Conservation (phyloP, 2,113 vertebrate genomes). For the Smithornis capensis region DNA sequence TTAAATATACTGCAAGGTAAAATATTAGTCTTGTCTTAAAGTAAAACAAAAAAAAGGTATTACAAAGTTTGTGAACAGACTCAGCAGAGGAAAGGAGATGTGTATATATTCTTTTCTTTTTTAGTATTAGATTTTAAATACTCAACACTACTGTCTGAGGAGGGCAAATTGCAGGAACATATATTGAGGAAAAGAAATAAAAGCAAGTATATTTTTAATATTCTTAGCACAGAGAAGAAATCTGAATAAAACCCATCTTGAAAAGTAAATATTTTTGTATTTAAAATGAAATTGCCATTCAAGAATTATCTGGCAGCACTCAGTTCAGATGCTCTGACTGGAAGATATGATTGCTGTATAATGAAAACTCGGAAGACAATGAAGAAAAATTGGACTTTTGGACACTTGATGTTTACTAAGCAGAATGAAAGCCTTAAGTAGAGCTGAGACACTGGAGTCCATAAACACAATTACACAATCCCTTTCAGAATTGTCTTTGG, state of each 20-base stretch:
- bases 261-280: not conserved
- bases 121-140: not conserved
- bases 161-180: not conserved
- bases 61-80: not conserved
- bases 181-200: not conserved
- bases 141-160: not conserved
- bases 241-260: not conserved
- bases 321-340: not conserved
- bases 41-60: not conserved
- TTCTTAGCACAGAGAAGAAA: not conserved
- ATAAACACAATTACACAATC: not conserved
- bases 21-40: not conserved
- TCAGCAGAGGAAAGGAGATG: not conserved
- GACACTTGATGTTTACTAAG: not conserved
- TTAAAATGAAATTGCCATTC: not conserved
- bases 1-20: not conserved
- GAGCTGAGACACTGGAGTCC: not conserved
- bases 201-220: not conserved
- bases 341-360: not conserved
- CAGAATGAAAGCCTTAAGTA: not conserved
- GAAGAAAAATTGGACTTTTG: not conserved
- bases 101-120: not conserved
- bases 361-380: not conserved
- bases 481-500: not conserved
- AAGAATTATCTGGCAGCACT: not conserved